Evolutionary conservation across 2,888 invertebrate species (phyloP).

Genomic region (Epirrhoe alternata): DNA sequence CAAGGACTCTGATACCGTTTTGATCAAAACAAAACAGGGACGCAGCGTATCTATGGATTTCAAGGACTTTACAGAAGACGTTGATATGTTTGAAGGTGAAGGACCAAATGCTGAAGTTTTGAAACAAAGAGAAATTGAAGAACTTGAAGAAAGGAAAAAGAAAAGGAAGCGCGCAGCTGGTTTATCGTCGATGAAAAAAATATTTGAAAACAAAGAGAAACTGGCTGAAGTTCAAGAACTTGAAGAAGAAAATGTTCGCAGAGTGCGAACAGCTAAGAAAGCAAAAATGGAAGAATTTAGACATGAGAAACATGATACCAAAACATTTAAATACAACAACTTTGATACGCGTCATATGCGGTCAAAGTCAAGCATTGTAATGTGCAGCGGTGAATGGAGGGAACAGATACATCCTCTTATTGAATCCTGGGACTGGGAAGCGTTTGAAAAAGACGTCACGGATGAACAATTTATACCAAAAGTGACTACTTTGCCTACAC

Average conservation of each 20-base stretch:
- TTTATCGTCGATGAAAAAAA: constrained; percentile 87
- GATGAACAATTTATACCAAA: constrained; percentile 79
- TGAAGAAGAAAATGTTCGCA: constrained; percentile 83
- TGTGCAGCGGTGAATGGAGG: constrained; percentile 84
- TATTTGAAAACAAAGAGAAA: constrained; percentile 91
- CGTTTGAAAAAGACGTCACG: constrained; percentile 85
- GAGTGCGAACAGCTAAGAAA: constrained; percentile 71
- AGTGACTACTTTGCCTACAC: constrained; percentile 75
- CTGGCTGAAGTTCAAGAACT: constrained; percentile 86
- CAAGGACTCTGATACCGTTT: constrained; percentile 89
- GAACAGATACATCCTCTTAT: constrained; percentile 87
- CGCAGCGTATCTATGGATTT: constrained; percentile 91
- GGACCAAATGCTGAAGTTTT: constrained; percentile 88
- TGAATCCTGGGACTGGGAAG: constrained; percentile 87
- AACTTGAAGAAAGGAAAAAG: constrained; percentile 81
- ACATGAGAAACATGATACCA: constrained; percentile 79
- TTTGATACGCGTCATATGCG: constrained; percentile 82
- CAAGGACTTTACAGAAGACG: constrained; percentile 83
- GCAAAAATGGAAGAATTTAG: constrained; percentile 72
- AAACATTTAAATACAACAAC: constrained; percentile 75
- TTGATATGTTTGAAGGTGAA: constrained; percentile 89
- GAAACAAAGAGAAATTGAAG: constrained; percentile 85
- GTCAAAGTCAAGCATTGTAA: constrained; percentile 80
- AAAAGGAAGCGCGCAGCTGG: constrained; percentile 87
- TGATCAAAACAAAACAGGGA: constrained; percentile 89